These are phyloP conservation scores for Orchestes rusci DNA, from an alignment of 2,888 invertebrate genomes.

Conservation along the genomic window DNA sequence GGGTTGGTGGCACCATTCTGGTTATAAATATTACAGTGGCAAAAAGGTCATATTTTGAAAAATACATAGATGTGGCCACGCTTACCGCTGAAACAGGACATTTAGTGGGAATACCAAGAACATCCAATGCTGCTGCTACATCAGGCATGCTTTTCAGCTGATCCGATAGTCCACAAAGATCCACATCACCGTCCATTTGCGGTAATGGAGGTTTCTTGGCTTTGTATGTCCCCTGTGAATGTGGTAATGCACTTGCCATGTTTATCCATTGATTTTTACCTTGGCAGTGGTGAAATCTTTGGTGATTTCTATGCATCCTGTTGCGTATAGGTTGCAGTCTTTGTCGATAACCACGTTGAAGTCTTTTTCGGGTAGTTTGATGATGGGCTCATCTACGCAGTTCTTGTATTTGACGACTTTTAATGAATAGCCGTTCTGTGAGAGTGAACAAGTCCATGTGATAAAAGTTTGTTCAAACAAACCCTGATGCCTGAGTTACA, in stretches of 20 bases:
- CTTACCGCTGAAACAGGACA: conserved; percentile 41
- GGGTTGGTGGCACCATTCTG: too few species aligned
- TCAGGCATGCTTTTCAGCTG: conserved; percentile 31
- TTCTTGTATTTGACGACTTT: conserved; percentile 29
- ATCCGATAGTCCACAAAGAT: conserved; percentile 40
- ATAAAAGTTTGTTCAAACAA: conserved; percentile 1
- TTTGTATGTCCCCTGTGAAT: conserved; percentile 39
- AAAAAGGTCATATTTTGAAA: too few species aligned
- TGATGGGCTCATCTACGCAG: conserved; percentile 30
- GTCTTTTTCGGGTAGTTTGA: conserved; percentile 25
- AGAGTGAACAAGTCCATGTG: too few species aligned
- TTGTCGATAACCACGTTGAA: conserved; percentile 33
- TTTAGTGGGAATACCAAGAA: conserved; percentile 42
- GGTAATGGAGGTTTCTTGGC: conserved; percentile 43
- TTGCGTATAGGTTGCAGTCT: conserved; percentile 44
- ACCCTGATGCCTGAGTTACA: too few species aligned
- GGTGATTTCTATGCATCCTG: conserved; percentile 41
- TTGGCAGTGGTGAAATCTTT: conserved; percentile 42
- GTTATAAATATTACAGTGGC: too few species aligned
- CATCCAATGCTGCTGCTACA: conserved; percentile 29
- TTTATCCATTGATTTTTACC: conserved; percentile 29
- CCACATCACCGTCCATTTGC: conserved; percentile 41
- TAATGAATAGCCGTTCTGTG: conserved; percentile 34
- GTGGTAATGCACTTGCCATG: too few species aligned
- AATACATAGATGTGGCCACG: too few species aligned